Evolutionary conservation across 2,888 invertebrate species (phyloP).

Genomic region (Pomacea canaliculata): DNA sequence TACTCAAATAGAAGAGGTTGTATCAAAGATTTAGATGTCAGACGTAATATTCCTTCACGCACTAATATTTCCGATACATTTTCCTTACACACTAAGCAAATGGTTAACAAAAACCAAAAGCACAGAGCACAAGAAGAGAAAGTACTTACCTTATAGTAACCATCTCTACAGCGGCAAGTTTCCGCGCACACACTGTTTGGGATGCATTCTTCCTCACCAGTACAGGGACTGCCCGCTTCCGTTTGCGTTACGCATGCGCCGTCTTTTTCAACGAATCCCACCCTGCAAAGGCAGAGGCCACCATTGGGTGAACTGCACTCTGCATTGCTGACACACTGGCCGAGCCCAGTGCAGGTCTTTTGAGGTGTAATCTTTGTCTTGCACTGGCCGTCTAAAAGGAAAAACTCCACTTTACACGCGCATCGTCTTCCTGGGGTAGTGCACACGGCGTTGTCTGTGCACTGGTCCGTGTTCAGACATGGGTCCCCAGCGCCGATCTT

Average conservation of each 20-base stretch:
- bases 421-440: conserved; percentile 7
- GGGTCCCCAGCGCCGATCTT: conserved; percentile 15
- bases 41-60: too few species aligned
- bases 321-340: conserved; percentile 21
- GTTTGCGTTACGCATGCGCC: conserved; percentile 27
- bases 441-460: conserved; percentile 28
- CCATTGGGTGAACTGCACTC: conserved; percentile 19
- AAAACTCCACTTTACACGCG: conserved; percentile 22
- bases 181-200: conserved; percentile 18
- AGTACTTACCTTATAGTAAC: conserved; percentile 12
- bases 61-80: too few species aligned
- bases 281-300: conserved; percentile 26
- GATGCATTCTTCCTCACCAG: conserved; percentile 27
- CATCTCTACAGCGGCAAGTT: conserved; percentile 13
- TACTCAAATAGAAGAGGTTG: too few species aligned
- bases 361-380: conserved; percentile 10
- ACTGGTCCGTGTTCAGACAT: conserved; percentile 22
- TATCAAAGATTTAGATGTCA: too few species aligned
- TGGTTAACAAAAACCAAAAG: too few species aligned
- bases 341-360: conserved; percentile 10
- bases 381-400: conserved; percentile 18
- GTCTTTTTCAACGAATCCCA: conserved; percentile 17
- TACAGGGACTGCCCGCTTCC: conserved; percentile 13
- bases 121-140: too few species aligned
- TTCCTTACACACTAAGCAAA: too few species aligned